phyloP scores from a whole-genome alignment of 2,888 invertebrate species.

The Lycia hirtaria region DNA sequence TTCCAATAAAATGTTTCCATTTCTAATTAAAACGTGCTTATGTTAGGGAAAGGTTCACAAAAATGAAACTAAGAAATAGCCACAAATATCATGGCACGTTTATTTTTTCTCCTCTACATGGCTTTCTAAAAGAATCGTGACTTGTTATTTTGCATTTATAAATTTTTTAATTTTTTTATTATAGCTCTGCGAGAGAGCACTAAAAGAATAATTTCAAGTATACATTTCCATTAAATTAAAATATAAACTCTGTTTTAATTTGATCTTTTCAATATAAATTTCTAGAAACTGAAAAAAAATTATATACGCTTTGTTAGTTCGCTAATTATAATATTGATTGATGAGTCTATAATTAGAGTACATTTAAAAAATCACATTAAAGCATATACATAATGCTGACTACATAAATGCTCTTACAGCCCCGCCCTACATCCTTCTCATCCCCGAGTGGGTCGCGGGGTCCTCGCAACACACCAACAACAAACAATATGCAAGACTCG shows the following conservation, averaged over 20 bases:
- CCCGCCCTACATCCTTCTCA: conserved; percentile 57
- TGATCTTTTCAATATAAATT: conserved; percentile 65
- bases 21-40: background rate
- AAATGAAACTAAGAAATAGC: conserved; percentile 72
- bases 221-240: conserved; percentile 84
- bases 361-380: conserved; percentile 86
- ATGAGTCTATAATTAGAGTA: conserved; percentile 85
- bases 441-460: no score
- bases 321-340: conserved; percentile 82
- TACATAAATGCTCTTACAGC: conserved; percentile 83
- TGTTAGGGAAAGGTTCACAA: conserved; percentile 17
- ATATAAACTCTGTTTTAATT: conserved; percentile 83
- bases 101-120: conserved; percentile 86
- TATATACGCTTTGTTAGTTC: conserved; percentile 81
- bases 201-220: conserved; percentile 82
- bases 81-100: conserved; percentile 87
- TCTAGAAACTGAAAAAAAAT: conserved; percentile 80
- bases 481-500: conserved; percentile 68
- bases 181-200: conserved; percentile 78
- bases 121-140: conserved; percentile 86
- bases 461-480: conserved; percentile 72
- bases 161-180: conserved; percentile 75
- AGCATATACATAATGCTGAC: conserved; percentile 86
- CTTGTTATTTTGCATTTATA: conserved; percentile 85
- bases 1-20: no score